Base-by-base conservation (phyloP, 2,797 vertebrate genomes). In the Argya squamiceps region DNA sequence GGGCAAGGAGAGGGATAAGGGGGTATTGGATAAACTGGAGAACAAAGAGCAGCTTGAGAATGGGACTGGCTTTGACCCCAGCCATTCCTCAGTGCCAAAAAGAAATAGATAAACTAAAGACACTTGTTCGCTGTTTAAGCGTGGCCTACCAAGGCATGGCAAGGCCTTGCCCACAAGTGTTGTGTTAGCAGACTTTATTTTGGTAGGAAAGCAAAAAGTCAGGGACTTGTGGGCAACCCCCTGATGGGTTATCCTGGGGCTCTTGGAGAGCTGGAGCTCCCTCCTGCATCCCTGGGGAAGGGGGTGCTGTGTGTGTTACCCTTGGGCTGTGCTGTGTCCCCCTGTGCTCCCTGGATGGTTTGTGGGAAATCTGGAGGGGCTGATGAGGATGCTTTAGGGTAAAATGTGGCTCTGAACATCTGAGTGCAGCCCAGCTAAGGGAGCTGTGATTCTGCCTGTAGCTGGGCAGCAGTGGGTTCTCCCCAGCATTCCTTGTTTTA, bases 21-120 rank as follows among this genome's bases (percentile, higher is more conserved):
- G 84, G 88, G 43, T 84, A 77, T 88, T 93, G 94, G 88, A 58
- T 96, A 89, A 94, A 96, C 41, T 1, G 1, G 69, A 85, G 95
- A 94, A 93, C 93, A 93, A 95, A 94, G 85, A 90, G 34, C 88
- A 79, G 82, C 50, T 90, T 88, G 89, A 94, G 91, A 86, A 84
- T 69, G 69, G 70, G 75, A 30, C 82, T 3, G 8, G 55, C 89
- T 88, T 86, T 96, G 91, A 88, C 76, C 73, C 62, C 63, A 58
- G 93, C 59, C 44, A 12, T 88, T 91, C 73, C 47, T 83, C 84
- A 9, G 30, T 0, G 58, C 93, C 87, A 84, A 69, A 92, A 92
- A 78, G 56, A 79, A 89, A 60, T n/a, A 91, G 87, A 84, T 93
- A 88, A 93, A 55, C 63, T 69, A 63, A 84, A 81, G 76, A 67